These are phyloP conservation scores for Phycodurus eques DNA, from an alignment of 2,113 vertebrate species.

Conservation along the genomic window DNA sequence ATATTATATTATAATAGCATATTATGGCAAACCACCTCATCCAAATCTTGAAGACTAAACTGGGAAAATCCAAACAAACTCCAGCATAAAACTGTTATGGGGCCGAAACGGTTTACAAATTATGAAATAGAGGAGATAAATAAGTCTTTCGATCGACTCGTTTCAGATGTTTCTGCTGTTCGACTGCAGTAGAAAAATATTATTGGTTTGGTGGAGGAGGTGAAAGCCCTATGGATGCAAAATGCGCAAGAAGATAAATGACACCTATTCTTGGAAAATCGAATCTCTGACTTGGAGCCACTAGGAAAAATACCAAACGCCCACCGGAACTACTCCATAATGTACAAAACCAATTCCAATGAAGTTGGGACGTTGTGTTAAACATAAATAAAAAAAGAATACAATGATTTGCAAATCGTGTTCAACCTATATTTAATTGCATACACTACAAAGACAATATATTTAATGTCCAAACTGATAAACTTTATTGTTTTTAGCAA, in stretches of 20 bases:
- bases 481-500: no score
- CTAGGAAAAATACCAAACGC: no score
- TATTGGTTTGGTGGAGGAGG: background rate
- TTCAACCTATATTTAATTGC: no score
- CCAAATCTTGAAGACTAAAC: background rate
- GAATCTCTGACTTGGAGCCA: background rate
- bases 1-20: no score
- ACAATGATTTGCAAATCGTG: no score
- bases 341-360: no score
- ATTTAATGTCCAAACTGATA: no score
- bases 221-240: background rate
- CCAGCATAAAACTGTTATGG: background rate
- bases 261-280: background rate
- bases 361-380: no score
- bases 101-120: background rate
- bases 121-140: background rate
- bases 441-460: no score
- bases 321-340: no score
- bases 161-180: background rate
- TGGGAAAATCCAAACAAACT: background rate
- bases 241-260: background rate
- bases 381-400: no score
- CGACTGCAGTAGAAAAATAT: background rate
- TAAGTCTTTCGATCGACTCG: no score
- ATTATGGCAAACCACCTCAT: background rate